Evolutionary conservation across 2,113 vertebrate genomes (phyloP).

Genomic region (Amblyornis subalaris): DNA sequence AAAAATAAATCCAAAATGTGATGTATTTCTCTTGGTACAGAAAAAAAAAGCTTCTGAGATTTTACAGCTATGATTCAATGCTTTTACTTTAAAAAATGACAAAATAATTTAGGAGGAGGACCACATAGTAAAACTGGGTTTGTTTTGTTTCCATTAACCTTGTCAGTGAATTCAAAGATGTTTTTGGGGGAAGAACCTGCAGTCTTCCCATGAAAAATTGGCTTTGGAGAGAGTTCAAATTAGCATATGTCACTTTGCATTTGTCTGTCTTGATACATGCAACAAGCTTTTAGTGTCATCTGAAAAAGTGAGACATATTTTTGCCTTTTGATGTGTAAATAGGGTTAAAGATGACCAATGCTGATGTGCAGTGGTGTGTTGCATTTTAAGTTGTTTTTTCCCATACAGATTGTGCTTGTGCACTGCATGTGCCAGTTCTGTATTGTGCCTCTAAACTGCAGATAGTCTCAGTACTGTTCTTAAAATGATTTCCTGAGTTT

Average conservation of each 20-base stretch:
- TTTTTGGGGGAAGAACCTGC: neutral
- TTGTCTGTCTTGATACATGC: neutral
- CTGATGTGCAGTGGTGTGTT: neutral
- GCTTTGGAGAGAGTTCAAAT: neutral
- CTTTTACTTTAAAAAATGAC: neutral
- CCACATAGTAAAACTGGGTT: neutral
- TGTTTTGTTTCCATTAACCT: neutral
- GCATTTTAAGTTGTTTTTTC: neutral
- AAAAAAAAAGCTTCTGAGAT: neutral
- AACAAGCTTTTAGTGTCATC: neutral
- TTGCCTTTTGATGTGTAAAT: neutral
- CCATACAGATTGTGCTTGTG: rapidly evolving
- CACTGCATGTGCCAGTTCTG: neutral
- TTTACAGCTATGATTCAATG: neutral
- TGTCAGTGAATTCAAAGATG: neutral
- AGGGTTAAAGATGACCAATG: neutral
- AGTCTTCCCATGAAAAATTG: neutral
- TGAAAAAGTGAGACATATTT: neutral
- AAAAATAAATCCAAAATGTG: neutral
- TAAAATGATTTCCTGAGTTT: neutral
- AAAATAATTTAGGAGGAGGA: neutral
- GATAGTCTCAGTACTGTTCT: neutral
- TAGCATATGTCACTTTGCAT: neutral
- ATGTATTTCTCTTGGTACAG: neutral
- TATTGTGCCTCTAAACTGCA: neutral